Base-by-base conservation (phyloP, 2,888 invertebrate species). In the Biston betularia region DNA sequence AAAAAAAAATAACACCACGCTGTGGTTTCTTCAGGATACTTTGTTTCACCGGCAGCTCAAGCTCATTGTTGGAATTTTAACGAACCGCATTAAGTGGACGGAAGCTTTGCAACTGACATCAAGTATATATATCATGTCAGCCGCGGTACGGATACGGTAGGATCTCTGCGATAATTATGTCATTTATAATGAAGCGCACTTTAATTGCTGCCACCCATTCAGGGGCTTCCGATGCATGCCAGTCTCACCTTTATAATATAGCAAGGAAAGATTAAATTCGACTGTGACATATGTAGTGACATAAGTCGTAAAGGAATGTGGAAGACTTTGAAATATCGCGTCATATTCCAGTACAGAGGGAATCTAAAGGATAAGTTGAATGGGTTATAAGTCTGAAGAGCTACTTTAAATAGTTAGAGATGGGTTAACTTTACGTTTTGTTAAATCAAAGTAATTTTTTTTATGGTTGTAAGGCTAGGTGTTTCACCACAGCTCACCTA, bases 181-280 rank as follows among this genome's bases (percentile, higher is more conserved):
- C 80, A 78, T 79, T 81, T 77, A 80, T 80, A 81, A 82, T 76
- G 75, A 74, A 70, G 75, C 67, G 60, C 72, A 74, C 71, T 77
- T 79, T 84, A 84, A 83, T 84, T 83, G 79, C 79, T 72, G 38
- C 64, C 68, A 70, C 68, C 62, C 52, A 63, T 72, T 71, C 75
- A 75, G 74, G 69, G 71, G 72, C 53, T 67, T 59, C 62, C 62
- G 33, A 8, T 24, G 35, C 49, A 34, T 42, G 12, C 58, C 35
- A 59, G 10, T 50, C 44, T 50, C 50, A 46, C 50, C 55, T 49
- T 55, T 63, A 63, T 70, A 64, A 57, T 63, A 63, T 70, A 70
- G 57, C 48, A 34, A 57, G 40, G 59, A 50, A 60, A 68, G 68
- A 42, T 55, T 59, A 42, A 15, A 48, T 45, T 57, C n/a, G 49